Evolutionary conservation across 2,888 invertebrate genomes (phyloP).

Genomic region (Caenorhabditis virilis): DNA sequence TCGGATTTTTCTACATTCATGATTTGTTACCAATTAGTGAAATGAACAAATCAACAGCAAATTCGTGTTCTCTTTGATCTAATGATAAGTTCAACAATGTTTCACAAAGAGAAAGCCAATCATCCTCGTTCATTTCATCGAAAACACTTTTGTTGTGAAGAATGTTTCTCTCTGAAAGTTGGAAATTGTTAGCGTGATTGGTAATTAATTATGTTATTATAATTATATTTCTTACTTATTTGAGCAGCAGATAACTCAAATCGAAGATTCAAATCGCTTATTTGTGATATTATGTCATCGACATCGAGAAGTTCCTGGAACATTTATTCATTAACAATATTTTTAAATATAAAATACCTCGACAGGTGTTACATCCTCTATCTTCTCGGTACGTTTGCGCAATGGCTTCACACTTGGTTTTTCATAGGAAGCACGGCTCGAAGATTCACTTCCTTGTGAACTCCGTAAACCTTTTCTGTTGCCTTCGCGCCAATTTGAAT

Average conservation of each 20-base stretch:
- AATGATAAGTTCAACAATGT: conserved; percentile 30
- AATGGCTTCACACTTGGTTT: too few species aligned
- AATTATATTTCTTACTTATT: conserved; percentile 29
- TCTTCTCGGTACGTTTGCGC: neutral
- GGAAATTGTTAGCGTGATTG: too few species aligned
- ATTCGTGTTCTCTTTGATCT: conserved; percentile 42
- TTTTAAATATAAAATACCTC: conserved; percentile 4
- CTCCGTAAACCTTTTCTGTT: too few species aligned
- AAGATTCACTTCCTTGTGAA: too few species aligned
- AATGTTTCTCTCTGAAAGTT: conserved; percentile 42
- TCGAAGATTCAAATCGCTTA: conserved; percentile 34
- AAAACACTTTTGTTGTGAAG: conserved; percentile 19
- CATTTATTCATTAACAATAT: neutral
- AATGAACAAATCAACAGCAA: conserved; percentile 37
- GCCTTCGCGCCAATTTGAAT: too few species aligned
- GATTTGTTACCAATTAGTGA: conserved; percentile 39
- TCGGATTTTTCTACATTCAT: too few species aligned
- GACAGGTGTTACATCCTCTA: conserved; percentile 7
- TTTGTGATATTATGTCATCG: conserved; percentile 41
- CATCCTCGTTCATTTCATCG: conserved; percentile 40
- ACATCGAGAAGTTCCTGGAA: conserved; percentile 32
- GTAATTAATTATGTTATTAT: neutral
- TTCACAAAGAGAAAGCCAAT: conserved; percentile 38
- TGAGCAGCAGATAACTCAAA: conserved; percentile 42
- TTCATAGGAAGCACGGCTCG: too few species aligned